These are phyloP conservation scores for Elephas maximus DNA, from an alignment of 2,113 vertebrate genomes.

Conservation along the genomic window DNA sequence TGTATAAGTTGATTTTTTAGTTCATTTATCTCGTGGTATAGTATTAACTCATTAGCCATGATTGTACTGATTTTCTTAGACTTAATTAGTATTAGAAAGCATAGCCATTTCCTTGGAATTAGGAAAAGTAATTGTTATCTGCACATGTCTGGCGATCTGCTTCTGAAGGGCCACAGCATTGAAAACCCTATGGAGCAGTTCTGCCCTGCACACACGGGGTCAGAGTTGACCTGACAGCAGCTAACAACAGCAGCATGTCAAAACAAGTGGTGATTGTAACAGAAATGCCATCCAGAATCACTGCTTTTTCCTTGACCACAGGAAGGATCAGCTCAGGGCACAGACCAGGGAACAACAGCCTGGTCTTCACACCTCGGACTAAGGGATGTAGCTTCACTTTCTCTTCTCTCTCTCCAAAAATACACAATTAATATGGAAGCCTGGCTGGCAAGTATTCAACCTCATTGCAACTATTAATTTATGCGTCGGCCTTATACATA, in stretches of 20 bases:
- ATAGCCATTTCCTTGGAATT: not conserved
- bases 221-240: not conserved
- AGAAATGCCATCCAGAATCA: not conserved
- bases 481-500: not conserved
- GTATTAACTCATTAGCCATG: not conserved
- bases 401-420: not conserved
- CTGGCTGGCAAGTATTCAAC: not conserved
- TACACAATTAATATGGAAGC: not conserved
- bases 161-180: not conserved
- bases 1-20: not conserved
- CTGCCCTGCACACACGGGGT: not conserved
- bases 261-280: slow-evolving; percentile 5
- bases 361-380: not conserved
- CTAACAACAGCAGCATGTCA: not conserved
- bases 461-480: slow-evolving; percentile 43
- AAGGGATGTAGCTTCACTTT: not conserved
- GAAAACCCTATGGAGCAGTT: not conserved
- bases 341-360: not conserved
- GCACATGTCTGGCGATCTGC: not conserved
- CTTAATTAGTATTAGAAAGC: not conserved
- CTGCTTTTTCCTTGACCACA: not conserved
- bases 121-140: not conserved
- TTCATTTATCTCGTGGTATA: not conserved
- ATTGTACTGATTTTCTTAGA: slow-evolving; percentile 10
- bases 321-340: not conserved